Evolutionary conservation across 2,797 vertebrate species (phyloP), one percentile per base, ranked within the genome.

Genomic region (Pseudomugil gertrudae): DNA sequence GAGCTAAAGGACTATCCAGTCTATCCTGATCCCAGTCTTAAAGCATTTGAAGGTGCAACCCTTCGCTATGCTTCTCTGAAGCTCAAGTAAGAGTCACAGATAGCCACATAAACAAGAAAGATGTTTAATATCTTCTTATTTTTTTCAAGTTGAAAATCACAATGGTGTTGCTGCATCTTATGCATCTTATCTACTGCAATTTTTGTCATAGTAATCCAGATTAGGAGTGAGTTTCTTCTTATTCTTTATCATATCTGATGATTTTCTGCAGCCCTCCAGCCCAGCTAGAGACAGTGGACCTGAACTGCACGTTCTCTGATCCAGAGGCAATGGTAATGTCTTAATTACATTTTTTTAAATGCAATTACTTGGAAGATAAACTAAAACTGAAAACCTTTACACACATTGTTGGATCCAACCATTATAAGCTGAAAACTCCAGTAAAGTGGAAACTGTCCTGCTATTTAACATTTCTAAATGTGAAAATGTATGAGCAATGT

Each of bases 31-130:
- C 96, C 97, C 72, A 98, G 96, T 84, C 94, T 98, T 62, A 98
- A 98, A 89, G 97, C 97, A 17, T 98, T 98, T 84, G 96, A 98
- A 92, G 97, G 97, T 76, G 96, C 96, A 2, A 98, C 97, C 0
- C 90, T 98, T 15, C 96, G 97, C 72, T 98, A 98, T 47, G 97
- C 97, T 30, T 97, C 97, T 40, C 88, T 98, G 79, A 98, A 96
- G 74, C 94, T 98, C 87, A 96, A 96, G 96, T 96, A 95, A 84
- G 69, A 29, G 47, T 57, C 38, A 38, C 57, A 67, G 3, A 48
- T 29, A 38, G 15, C 35, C 40, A 27, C 47, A 53, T 35, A 9
- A 10, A n/a, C 10, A 57, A 27, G 11, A 55, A 15, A 17, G 10
- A n/a, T 29, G 3, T 29, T 2, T 36, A 0, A 15, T 32, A 23